Conservation (phyloP, 1,140 invertebrate genomes). For the Zaprionus vittiger region DNA sequence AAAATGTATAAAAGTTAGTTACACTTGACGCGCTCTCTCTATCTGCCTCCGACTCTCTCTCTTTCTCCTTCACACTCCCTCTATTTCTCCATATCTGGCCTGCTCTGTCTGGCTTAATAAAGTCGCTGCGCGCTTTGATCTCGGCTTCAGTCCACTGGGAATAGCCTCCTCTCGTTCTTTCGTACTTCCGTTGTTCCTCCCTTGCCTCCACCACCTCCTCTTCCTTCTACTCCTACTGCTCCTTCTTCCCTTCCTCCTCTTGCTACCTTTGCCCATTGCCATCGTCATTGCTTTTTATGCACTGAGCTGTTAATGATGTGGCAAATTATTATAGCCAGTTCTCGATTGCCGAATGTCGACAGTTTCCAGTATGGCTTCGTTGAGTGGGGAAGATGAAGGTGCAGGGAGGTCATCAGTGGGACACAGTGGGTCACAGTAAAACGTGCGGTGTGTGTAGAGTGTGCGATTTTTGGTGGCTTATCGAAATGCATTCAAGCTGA, state of each 20-base stretch:
- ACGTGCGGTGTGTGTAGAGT: conserved; percentile 7
- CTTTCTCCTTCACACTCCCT: neutral
- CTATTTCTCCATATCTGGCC: neutral
- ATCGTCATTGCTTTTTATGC: conserved; percentile 45
- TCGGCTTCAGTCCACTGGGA: conserved; percentile 32
- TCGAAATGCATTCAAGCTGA: conserved; percentile 74
- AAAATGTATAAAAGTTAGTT: conserved; percentile 53
- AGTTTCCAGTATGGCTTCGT: conserved; percentile 5
- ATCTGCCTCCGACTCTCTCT: neutral
- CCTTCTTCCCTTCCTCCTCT: neutral
- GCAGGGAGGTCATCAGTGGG: neutral
- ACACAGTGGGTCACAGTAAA: neutral
- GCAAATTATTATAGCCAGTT: conserved; percentile 80
- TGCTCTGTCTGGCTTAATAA: conserved; percentile 42
- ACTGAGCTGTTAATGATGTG: conserved; percentile 78
- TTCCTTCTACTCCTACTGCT: neutral
- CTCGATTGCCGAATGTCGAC: conserved; percentile 57
- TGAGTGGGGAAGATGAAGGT: neutral
- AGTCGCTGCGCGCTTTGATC: conserved; percentile 68
- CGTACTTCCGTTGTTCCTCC: no score
- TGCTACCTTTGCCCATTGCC: neutral
- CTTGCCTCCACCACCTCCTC: no score
- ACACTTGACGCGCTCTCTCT: neutral
- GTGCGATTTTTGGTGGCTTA: conserved; percentile 42
- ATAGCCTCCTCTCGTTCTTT: neutral